phyloP scores from a whole-genome alignment of 2,113 vertebrate species.

The Halcyon malimbica region DNA sequence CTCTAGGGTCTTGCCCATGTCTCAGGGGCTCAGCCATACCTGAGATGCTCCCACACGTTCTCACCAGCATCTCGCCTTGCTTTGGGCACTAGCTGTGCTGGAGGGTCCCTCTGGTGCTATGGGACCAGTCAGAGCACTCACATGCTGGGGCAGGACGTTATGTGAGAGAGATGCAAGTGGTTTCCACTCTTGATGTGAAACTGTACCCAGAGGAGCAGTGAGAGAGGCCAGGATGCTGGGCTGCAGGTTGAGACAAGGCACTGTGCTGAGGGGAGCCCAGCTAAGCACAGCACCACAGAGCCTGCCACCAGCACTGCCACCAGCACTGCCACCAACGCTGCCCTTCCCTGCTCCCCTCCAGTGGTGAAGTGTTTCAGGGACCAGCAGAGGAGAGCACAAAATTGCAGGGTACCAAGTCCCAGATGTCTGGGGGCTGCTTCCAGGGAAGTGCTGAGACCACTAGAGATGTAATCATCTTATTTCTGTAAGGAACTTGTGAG shows the following conservation, averaged over 20 bases:
- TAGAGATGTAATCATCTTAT: not conserved
- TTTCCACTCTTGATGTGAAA: not conserved
- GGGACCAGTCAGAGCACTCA: not conserved
- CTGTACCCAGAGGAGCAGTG: not conserved
- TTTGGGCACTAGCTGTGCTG: not conserved
- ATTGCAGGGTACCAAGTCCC: not conserved
- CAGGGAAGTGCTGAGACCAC: not conserved
- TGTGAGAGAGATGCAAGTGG: not conserved
- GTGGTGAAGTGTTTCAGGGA: not conserved
- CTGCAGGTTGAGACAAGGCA: not conserved
- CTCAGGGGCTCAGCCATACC: not conserved
- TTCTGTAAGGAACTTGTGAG: not conserved
- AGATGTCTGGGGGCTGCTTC: not conserved
- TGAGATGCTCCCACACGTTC: fast-evolving
- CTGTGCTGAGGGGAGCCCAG: not conserved
- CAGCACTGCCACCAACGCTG: not conserved
- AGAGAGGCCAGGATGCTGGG: fast-evolving
- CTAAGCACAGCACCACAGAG: not conserved
- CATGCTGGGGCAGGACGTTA: fast-evolving
- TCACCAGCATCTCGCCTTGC: not conserved
- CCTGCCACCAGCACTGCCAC: not conserved
- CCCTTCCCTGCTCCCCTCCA: not conserved
- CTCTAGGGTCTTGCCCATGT: not conserved
- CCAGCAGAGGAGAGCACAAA: not conserved
- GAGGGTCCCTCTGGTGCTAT: not conserved